Evolutionary conservation across 2,888 invertebrate genomes (phyloP).

Genomic region (Eilema sororculum): DNA sequence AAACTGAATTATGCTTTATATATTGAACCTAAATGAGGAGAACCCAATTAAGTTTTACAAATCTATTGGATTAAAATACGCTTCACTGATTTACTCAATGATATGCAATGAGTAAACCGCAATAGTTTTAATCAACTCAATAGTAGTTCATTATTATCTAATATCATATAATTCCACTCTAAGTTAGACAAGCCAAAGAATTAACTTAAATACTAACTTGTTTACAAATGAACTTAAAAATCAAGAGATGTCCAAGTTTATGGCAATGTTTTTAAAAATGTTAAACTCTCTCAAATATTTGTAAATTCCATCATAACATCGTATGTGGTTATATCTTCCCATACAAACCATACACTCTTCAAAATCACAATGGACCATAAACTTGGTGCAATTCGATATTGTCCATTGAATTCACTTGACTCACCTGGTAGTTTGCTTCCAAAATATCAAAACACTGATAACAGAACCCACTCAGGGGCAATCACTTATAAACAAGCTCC

Average conservation of each 20-base stretch:
- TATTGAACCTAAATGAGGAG: neutral
- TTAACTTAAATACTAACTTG: neutral
- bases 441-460: slow-evolving; percentile 55
- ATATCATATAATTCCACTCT: neutral
- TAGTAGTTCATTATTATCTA: too few species aligned
- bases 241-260: slow-evolving; percentile 28
- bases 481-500: slow-evolving; percentile 76
- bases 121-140: neutral
- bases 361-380: slow-evolving; percentile 69
- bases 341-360: slow-evolving; percentile 54
- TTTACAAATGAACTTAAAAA: slow-evolving; percentile 33
- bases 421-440: slow-evolving; percentile 67
- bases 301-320: slow-evolving; percentile 30
- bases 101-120: neutral
- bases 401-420: slow-evolving; percentile 42
- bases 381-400: slow-evolving; percentile 39
- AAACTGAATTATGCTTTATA: neutral
- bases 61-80: neutral
- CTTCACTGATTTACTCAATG: neutral
- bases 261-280: slow-evolving; percentile 29
- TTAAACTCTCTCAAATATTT: slow-evolving; percentile 29
- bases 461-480: slow-evolving; percentile 72
- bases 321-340: slow-evolving; percentile 36
- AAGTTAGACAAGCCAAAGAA: neutral
- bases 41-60: neutral